Percentiles rank a stretch among this genome's conserved stretches.
Evolutionary conservation across 2,113 vertebrate species (phyloP).

Genomic region (Oceanodroma tethys): DNA sequence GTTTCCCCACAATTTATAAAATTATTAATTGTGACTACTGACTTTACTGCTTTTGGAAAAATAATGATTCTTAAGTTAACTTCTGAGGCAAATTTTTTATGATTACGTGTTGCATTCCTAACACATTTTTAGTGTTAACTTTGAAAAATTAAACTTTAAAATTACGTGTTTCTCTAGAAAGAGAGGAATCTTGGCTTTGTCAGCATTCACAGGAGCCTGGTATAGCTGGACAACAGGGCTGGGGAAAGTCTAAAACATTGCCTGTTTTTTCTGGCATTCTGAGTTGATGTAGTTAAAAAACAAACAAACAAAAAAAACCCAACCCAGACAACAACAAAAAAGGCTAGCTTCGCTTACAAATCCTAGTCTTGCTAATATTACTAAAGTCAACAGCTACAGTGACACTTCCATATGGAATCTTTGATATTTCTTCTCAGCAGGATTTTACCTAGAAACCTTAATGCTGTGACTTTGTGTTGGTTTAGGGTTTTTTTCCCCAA

Average conservation of each 20-base stretch:
- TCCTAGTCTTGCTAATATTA: neutral
- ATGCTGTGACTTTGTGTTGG: rapidly evolving
- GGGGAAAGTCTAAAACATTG: neutral
- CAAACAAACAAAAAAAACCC: neutral
- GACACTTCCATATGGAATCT: neutral
- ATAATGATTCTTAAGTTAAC: neutral
- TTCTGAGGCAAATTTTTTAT: neutral
- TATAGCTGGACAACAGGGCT: neutral
- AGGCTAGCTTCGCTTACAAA: neutral
- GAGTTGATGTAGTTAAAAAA: neutral
- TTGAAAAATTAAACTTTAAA: neutral
- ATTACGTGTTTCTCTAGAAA: neutral
- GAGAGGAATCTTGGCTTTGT: neutral
- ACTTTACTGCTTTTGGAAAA: neutral
- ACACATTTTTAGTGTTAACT: neutral
- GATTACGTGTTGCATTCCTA: neutral
- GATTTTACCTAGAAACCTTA: neutral
- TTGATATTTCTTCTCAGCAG: neutral
- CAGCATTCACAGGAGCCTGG: neutral
- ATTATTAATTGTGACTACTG: neutral
- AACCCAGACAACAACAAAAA: neutral
- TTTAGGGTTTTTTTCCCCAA: neutral
- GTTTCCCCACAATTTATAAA: neutral
- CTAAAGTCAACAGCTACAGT: neutral
- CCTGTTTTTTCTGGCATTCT: neutral